Conservation (phyloP, 2,113 vertebrate genomes). For the Oenanthe oenanthe region DNA sequence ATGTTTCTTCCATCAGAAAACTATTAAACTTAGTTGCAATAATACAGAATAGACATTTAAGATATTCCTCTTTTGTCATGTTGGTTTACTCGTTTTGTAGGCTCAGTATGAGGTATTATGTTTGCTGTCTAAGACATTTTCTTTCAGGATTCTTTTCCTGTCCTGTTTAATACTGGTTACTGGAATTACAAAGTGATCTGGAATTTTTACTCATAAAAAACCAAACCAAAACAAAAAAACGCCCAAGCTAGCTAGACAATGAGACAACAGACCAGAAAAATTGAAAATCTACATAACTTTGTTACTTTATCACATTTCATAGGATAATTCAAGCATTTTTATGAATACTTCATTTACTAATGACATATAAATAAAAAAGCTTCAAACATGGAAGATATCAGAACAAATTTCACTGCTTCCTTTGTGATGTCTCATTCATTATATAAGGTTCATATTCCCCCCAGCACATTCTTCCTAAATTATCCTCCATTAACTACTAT, state of each 20-base stretch:
- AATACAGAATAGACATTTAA: neutral
- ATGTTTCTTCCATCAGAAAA: neutral
- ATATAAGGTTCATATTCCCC: neutral
- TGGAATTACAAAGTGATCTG: neutral
- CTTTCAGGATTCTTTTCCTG: neutral
- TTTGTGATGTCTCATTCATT: neutral
- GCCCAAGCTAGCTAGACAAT: neutral
- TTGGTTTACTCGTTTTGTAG: neutral
- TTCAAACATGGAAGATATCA: neutral
- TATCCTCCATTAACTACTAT: neutral
- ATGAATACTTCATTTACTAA: neutral
- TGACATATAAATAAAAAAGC: neutral
- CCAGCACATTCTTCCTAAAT: neutral
- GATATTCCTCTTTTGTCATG: neutral
- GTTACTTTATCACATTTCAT: neutral
- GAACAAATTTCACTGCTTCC: neutral
- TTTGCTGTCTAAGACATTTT: neutral
- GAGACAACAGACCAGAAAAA: neutral
- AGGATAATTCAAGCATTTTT: neutral
- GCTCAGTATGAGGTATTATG: neutral
- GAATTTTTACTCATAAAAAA: neutral
- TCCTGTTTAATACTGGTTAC: neutral
- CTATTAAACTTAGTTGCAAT: neutral
- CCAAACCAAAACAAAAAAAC: too few relatives aligned
- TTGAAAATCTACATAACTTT: neutral